These are phyloP conservation scores for Onychostruthus taczanowskii DNA, from an alignment of 2,113 vertebrate species.

Conservation along the genomic window DNA sequence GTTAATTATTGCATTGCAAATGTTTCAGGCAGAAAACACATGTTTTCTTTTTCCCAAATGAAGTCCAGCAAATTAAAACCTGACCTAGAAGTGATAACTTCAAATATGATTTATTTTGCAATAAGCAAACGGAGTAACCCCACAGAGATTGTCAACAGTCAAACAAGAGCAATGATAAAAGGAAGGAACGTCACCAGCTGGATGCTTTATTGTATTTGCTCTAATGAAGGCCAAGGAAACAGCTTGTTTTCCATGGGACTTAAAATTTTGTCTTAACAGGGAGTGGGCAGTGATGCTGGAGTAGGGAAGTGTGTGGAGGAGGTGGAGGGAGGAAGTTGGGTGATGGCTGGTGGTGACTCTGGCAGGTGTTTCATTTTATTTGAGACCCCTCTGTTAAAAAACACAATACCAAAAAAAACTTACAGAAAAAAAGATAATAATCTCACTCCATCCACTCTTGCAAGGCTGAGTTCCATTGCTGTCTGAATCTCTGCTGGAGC, in stretches of 20 bases:
- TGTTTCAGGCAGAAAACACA: slow-evolving; percentile 25
- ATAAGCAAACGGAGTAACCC: slow-evolving; percentile 7
- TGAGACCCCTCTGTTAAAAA: background rate
- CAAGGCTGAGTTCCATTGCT: background rate
- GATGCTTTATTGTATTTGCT: slow-evolving; percentile 40
- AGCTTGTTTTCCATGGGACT: background rate
- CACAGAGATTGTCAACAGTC: slow-evolving; percentile 52
- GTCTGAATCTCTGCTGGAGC: background rate
- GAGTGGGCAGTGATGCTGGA: background rate
- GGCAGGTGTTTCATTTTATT: background rate
- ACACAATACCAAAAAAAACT: background rate
- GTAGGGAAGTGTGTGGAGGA: background rate
- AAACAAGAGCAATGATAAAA: slow-evolving; percentile 40
- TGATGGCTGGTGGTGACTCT: background rate
- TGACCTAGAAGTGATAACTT: slow-evolving; percentile 49
- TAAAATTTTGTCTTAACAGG: background rate
- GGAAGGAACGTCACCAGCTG: background rate
- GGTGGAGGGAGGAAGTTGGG: rapidly evolving
- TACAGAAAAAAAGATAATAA: background rate
- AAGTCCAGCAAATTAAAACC: slow-evolving; percentile 63
- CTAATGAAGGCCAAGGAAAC: slow-evolving; percentile 26
- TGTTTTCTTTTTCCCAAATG: slow-evolving; percentile 9
- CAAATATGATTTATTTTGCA: slow-evolving; percentile 46
- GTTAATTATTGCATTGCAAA: slow-evolving; percentile 47
- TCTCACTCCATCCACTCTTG: background rate